Base-by-base conservation (phyloP, 1,140 invertebrate genomes). In the Saccostrea cuccullata region DNA sequence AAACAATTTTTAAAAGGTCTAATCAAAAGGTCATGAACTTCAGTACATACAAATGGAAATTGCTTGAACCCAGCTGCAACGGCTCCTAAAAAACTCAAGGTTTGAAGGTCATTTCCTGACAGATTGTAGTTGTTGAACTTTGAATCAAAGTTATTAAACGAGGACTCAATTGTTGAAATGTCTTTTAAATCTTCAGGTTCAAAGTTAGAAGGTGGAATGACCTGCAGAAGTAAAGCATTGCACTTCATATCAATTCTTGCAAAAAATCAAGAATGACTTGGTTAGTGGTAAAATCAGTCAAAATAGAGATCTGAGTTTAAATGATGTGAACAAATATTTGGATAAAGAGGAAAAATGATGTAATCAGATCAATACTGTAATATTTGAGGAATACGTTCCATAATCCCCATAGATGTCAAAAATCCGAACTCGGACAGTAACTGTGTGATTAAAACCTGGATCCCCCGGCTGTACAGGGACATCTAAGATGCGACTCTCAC, bases 351-450 rank as follows among this genome's bases (percentile, higher is more conserved):
- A 77, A 30, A 77, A 5, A 77, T 30, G 12, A 77, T 30, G 26
- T 73, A 13, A 26, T 30, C 4, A n/a, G 26, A 77, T 11, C 11
- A 3, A 9, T 77, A 77, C 70, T 30, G 26, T 77, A 36, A 77
- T 77, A 6, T 77, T 30, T 30, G 11, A 30, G 12, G 70, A 17
- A 77, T 30, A 77, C 11, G 26, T 77, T 36, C 70, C 70, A 26
- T 36, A 77, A 77, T 77, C 70, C 11, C 70, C 70, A 30, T 77
- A 77, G 12, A 77, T 77, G 15, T 77, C 70, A 36, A 77, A 36
- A 36, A 77, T 30, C 26, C 70, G 70, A 9, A 77, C 70, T 77
- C 70, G 23, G 26, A 77, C 70, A 12, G 70, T 77, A 8, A 77
- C 70, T 6, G 26, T 2, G 26, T 77, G 15, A 30, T 36, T 17